phyloP scores from a whole-genome alignment of 2,888 invertebrate genomes.

The Schizaphis graminum region DNA sequence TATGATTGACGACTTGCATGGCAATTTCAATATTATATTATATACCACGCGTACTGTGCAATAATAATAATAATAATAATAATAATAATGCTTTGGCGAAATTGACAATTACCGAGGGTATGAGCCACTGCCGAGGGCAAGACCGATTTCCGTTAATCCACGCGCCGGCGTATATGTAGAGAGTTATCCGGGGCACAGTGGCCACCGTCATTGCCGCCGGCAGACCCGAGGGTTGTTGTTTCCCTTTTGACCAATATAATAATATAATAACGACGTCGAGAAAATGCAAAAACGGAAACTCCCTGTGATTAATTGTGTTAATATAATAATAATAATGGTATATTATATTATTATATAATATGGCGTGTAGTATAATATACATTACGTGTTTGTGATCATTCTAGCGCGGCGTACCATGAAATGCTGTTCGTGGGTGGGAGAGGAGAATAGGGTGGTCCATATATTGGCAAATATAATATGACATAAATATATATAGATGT shows the following conservation, averaged over 20 bases:
- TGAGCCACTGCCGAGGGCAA: neutral
- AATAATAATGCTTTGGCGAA: neutral
- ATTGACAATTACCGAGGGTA: conserved; percentile 52
- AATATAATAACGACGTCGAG: conserved; percentile 42
- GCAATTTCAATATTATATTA: conserved; percentile 22
- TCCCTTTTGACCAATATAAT: conserved; percentile 24
- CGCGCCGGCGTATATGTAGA: neutral
- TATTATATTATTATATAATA: neutral
- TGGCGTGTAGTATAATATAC: neutral
- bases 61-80: conserved; percentile 1
- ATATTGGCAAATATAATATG: neutral
- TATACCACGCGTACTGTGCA: neutral
- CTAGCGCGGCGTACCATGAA: conserved; percentile 29
- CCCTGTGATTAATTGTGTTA: conserved; percentile 49
- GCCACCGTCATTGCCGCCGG: conserved; percentile 2
- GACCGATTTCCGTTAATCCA: conserved; percentile 50
- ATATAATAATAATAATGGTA: conserved; percentile 24
- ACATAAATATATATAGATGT: neutral
- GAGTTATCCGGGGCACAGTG: neutral
- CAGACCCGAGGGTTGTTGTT: neutral
- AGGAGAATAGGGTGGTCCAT: neutral
- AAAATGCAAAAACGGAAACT: conserved; percentile 52
- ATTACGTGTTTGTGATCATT: neutral
- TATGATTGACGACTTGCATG: conserved; percentile 50
- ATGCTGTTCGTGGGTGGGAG: neutral